phyloP scores from a whole-genome alignment of 64 coral and sea anemone species.

The Montipora foliosa region DNA sequence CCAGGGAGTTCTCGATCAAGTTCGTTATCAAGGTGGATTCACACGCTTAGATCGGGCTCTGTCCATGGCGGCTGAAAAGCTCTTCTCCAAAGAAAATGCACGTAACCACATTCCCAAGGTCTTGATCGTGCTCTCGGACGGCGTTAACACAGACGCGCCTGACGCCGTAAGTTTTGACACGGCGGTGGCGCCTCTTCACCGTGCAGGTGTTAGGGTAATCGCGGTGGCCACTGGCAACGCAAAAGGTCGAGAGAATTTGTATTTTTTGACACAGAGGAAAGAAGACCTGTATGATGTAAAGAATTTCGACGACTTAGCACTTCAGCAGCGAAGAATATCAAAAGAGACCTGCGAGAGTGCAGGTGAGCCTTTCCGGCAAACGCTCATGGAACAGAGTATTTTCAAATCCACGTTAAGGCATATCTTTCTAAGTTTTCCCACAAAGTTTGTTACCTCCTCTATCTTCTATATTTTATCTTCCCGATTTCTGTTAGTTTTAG shows the following conservation, averaged over 20 bases:
- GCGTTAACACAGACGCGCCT: conserved; percentile 64
- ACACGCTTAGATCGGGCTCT: conserved; percentile 21
- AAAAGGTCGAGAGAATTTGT: conserved; percentile 19
- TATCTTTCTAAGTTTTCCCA: too few species aligned
- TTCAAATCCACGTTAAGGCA: too few species aligned
- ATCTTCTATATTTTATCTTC: too few species aligned
- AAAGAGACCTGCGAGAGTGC: conserved; percentile 32
- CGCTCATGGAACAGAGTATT: too few species aligned
- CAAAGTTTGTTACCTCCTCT: too few species aligned
- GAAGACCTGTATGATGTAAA: conserved; percentile 30
- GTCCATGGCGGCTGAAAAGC: neutral
- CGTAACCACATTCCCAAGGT: conserved; percentile 46
- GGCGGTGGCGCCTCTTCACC: conserved; percentile 62
- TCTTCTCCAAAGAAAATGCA: neutral
- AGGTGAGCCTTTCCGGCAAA: neutral
- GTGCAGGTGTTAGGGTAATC: conserved; percentile 56
- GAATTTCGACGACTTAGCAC: conserved; percentile 48
- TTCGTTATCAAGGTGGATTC: conserved; percentile 5
- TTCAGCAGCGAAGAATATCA: conserved; percentile 36
- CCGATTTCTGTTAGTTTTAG: too few species aligned
- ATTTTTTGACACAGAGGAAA: conserved; percentile 17
- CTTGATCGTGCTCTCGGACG: conserved; percentile 71
- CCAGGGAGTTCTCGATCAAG: conserved; percentile 2
- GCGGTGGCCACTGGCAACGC: conserved; percentile 70
- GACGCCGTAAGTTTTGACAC: conserved; percentile 63